Base-by-base conservation (phyloP, 2,113 vertebrate genomes). In the Perca schrenkii region DNA sequence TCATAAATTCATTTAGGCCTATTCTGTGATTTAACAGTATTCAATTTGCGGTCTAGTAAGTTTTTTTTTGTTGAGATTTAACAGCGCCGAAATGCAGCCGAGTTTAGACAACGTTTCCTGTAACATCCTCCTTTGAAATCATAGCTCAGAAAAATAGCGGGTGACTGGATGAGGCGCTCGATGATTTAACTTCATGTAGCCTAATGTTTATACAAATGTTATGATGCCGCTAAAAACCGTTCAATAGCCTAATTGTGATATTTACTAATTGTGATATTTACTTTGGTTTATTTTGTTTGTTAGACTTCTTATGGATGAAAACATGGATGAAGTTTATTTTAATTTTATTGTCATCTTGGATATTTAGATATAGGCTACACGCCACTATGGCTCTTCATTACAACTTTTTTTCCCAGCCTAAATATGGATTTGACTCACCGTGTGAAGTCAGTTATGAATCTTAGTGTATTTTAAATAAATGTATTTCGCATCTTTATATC, bases 111-210 rank as follows among this genome's bases (percentile, higher is more conserved):
- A 62, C 78, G 69, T 85, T 88, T 86, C 53, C 74, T 73, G 77
- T 78, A 68, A 74, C 64, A 72, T 80, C 62, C 74, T 69, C 64
- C 28, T 79, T 14, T 80, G 58, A 84, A 80, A 86, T 73, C 22
- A 85, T 56, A 83, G 69, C 74, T 34, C 56, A 54, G 82, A 60
- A 56, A 80, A 86, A 88, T 82, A 80, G 6, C 69, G 61, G 16
- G 22, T 63, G 75, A 84, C 78, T 31, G 34, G 46, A 68, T 43
- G 81, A 80, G 78, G 79, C 84, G 85, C 83, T 78, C 50, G 28
- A 66, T 77, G 60, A 85, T 43, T 43, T 66, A 65, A 76, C n/a
- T 66, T 68, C 56, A 60, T 74, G 34, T 34, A 34, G 65, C 2
- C 10, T 40, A 34, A 40, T 54, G 40, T 65, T 76, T 43, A 69